A percentile compares a stretch with the other conserved stretches of the same genome.
phyloP scores from a whole-genome alignment of 2,888 invertebrate genomes.

The Clostera curtula region DNA sequence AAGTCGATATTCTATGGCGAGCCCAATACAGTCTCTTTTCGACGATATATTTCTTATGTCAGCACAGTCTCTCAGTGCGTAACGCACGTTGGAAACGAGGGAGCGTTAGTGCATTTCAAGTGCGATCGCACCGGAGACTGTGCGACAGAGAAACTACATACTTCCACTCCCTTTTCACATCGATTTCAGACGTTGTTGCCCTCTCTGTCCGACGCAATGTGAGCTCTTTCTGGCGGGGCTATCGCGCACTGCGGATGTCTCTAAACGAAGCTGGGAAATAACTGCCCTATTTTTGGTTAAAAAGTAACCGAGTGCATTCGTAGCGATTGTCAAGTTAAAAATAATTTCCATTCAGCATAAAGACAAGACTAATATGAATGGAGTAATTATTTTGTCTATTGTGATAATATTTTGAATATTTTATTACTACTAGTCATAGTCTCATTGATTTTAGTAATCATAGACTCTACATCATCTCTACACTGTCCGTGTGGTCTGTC shows the following conservation, averaged over 20 bases:
- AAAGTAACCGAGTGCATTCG: constrained; percentile 31
- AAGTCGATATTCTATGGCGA: too few species aligned
- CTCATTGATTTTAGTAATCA: too few species aligned
- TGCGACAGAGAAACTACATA: constrained; percentile 30
- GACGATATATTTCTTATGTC: constrained; percentile 23
- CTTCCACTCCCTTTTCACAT: constrained; percentile 42
- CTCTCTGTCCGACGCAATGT: constrained; percentile 43
- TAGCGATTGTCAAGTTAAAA: constrained; percentile 18
- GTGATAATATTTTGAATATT: too few species aligned
- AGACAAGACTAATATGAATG: too few species aligned
- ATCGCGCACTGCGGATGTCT: constrained; percentile 53
- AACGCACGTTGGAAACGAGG: constrained; percentile 25
- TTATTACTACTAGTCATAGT: too few species aligned
- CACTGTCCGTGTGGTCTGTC: too few species aligned
- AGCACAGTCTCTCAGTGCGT: constrained; percentile 25
- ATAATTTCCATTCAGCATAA: too few species aligned
- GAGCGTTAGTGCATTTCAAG: constrained; percentile 46
- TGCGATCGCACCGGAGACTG: constrained; percentile 47
- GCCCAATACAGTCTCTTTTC: constrained; percentile 17
- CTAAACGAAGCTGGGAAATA: constrained; percentile 31
- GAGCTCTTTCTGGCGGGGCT: constrained; percentile 33
- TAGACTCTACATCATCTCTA: too few species aligned
- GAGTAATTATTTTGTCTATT: too few species aligned
- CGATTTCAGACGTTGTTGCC: constrained; percentile 54
- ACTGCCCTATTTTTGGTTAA: constrained; percentile 48